A percentile compares a stretch with the other conserved stretches of the same genome.
These are phyloP conservation scores for Suillia variegata DNA, from an alignment of 2,888 invertebrate species.

Conservation along the genomic window DNA sequence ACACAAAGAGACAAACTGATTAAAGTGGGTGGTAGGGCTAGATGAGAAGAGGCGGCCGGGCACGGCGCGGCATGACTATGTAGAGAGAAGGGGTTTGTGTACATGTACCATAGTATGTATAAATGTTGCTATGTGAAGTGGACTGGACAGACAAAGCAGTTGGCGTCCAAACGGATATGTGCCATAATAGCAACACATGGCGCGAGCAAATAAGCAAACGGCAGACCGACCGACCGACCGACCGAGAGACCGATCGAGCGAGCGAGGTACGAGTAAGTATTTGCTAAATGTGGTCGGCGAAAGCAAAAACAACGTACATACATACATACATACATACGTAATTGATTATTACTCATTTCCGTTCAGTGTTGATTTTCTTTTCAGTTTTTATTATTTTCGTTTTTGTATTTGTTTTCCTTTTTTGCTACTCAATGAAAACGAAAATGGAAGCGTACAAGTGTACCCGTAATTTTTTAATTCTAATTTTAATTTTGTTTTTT, in stretches of 20 bases:
- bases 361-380: conserved; percentile 7
- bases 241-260: too few species aligned
- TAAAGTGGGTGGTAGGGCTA: not conserved
- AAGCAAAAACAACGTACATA: not conserved
- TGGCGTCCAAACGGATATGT: conserved; percentile 1
- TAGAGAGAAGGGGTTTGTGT: not conserved
- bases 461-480: too few species aligned
- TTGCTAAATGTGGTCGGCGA: not conserved
- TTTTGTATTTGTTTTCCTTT: too few species aligned
- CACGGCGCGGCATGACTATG: not conserved
- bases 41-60: not conserved
- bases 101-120: not conserved
- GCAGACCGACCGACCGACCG: too few species aligned
- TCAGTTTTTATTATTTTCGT: too few species aligned
- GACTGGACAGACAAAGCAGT: too few species aligned
- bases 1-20: not conserved
- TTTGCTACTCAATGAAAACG: conserved; percentile 12
- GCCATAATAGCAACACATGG: conserved; percentile 3
- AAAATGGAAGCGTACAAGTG: too few species aligned
- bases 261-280: too few species aligned
- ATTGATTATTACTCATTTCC: conserved; percentile 11
- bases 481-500: too few species aligned
- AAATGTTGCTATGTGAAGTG: too few species aligned
- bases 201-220: too few species aligned
- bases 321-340: not conserved